These are phyloP conservation scores for Melanotaenia boesemani DNA, from an alignment of 2,797 vertebrate species.

Conservation along the genomic window DNA sequence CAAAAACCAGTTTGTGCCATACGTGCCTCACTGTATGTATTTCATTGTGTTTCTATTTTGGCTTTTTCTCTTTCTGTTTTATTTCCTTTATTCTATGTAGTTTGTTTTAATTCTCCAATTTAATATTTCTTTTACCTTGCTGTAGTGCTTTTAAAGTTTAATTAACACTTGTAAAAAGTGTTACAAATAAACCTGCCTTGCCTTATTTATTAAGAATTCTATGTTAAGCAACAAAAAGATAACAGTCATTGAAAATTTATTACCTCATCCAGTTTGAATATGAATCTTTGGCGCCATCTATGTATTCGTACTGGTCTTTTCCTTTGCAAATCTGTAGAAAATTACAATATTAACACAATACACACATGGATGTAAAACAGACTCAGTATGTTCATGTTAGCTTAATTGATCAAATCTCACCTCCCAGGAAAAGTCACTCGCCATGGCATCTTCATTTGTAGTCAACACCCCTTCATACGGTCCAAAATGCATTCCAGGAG, in stretches of 20 bases:
- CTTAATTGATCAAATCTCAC: constrained; percentile 67
- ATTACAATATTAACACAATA: constrained; percentile 1
- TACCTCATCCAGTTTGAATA: constrained; percentile 91
- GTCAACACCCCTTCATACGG: constrained; percentile 85
- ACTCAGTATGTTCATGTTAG: neutral
- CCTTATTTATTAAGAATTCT: no score
- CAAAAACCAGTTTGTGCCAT: no score
- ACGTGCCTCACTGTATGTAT: no score
- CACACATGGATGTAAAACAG: neutral
- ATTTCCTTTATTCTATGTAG: no score
- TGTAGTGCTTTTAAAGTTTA: neutral
- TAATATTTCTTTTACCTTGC: neutral
- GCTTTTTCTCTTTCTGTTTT: no score
- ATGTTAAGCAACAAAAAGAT: neutral
- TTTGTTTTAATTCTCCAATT: neutral
- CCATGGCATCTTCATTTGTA: constrained; percentile 78
- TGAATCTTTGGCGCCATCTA: constrained; percentile 81
- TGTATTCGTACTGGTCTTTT: constrained; percentile 81
- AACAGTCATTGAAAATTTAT: neutral
- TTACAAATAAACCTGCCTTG: no score
- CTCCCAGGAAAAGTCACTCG: constrained; percentile 87
- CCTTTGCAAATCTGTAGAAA: constrained; percentile 82
- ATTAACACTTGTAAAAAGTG: no score
- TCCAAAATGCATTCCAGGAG: constrained; percentile 87
- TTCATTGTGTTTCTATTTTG: no score